Base-by-base conservation (phyloP, 2,888 invertebrate genomes). In the Eupithecia abbreviata region DNA sequence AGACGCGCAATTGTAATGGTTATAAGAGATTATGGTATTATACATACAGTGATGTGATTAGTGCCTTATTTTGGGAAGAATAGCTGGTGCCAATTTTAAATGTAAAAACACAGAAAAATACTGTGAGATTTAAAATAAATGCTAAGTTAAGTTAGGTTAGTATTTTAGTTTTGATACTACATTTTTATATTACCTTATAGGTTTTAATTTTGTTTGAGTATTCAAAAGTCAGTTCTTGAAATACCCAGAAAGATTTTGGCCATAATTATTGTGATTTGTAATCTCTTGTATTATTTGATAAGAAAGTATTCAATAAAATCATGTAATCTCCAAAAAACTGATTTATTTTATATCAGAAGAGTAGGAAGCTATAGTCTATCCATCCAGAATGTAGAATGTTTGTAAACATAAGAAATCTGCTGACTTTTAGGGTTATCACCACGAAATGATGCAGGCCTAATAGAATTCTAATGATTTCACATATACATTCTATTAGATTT, bases 41-140 rank as follows among this genome's bases (percentile, higher is more conserved):
- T 10, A 18, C n/a, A 62, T 18, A 18, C n/a, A 62, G 18, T 45
- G 69, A 68, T 81, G 92, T 92, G 91, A 91, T 93, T 42, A 68
- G 92, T 93, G 92, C 92, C 92, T 92, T 92, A 90, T 90, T 86
- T 87, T 88, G 80, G 84, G 86, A 62, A 90, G 90, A 91, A 90
- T 91, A 90, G 84, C 74, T 89, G 90, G 93, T 93, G 93, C 93
- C 93, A 93, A 93, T 91, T 87, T 86, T 76, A 80, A 79, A 71
- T 73, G 71, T 81, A 72, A 30, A 62, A 58, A 70, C 71, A 67
- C 67, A 71, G 69, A 18, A 18, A 68, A 81, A 79, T 73, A 70
- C 72, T 74, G 70, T 77, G 18, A 10, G 45, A 47, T 47, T 47
- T 69, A 47, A 74, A 51, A 58, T n/a, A 77, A 55, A 79, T 80